phyloP scores from a whole-genome alignment of 2,797 vertebrate species.

The Cichlasoma orientale region DNA sequence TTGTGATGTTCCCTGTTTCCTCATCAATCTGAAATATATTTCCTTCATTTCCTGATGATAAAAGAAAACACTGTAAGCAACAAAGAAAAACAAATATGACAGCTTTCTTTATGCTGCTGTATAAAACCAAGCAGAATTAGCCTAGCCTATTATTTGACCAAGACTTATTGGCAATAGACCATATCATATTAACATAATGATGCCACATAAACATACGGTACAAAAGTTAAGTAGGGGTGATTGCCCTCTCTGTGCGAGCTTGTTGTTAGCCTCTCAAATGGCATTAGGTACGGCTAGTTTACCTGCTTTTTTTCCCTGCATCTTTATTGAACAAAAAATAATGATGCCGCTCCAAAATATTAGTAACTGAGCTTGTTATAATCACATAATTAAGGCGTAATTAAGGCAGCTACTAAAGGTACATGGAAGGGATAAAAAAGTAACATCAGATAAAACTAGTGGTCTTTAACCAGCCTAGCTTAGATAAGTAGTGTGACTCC shows the following conservation, averaged over 20 bases:
- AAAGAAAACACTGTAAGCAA: not conserved
- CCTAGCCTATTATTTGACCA: not conserved
- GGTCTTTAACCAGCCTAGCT: too few species aligned
- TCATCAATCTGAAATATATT: conserved; percentile 82
- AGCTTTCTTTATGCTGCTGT: not conserved
- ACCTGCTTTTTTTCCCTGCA: not conserved
- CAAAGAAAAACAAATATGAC: not conserved
- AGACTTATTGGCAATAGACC: not conserved
- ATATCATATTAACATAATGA: not conserved
- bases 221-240: not conserved
- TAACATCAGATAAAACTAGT: too few species aligned
- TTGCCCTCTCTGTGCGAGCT: not conserved
- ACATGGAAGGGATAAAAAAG: not conserved
- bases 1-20: conserved; percentile 88
- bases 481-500: not conserved
- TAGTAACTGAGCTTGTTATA: not conserved
- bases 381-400: not conserved
- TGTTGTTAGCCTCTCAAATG: not conserved
- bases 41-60: conserved; percentile 76
- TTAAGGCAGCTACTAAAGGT: not conserved
- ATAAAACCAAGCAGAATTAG: not conserved
- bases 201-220: not conserved
- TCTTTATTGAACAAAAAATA: not conserved
- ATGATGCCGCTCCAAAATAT: not conserved
- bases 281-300: accelerated